Conservation (phyloP, 2,113 vertebrate species). For the Uropsilus gracilis region DNA sequence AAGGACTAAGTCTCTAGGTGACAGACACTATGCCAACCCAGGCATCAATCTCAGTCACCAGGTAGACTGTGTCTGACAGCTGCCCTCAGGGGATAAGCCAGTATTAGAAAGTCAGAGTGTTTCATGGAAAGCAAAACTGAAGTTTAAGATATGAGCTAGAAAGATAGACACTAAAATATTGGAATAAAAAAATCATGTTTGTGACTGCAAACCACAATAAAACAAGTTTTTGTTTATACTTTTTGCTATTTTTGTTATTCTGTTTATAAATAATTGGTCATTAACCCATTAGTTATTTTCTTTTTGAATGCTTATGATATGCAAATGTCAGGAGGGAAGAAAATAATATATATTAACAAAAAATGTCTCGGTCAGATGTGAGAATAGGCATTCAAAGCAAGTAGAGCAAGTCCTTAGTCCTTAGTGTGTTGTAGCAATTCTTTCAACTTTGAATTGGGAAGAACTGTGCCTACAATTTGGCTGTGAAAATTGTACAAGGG, state of each 20-base stretch:
- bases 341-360: neutral
- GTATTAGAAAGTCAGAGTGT: neutral
- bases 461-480: neutral
- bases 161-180: neutral
- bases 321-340: neutral
- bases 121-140: neutral
- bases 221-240: neutral
- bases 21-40: neutral
- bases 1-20: neutral
- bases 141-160: neutral
- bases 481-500: neutral
- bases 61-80: slow-evolving; percentile 16
- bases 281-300: neutral
- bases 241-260: too few species aligned
- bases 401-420: too few species aligned
- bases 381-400: neutral
- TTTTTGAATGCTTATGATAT: neutral
- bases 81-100: neutral
- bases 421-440: neutral
- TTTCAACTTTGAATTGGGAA: neutral
- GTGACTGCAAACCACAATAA: neutral
- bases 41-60: neutral
- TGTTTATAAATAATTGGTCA: too few species aligned
- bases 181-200: neutral
- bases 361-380: neutral